Conservation (phyloP, 2,113 vertebrate species). For the Brienomyrus brachyistius region DNA sequence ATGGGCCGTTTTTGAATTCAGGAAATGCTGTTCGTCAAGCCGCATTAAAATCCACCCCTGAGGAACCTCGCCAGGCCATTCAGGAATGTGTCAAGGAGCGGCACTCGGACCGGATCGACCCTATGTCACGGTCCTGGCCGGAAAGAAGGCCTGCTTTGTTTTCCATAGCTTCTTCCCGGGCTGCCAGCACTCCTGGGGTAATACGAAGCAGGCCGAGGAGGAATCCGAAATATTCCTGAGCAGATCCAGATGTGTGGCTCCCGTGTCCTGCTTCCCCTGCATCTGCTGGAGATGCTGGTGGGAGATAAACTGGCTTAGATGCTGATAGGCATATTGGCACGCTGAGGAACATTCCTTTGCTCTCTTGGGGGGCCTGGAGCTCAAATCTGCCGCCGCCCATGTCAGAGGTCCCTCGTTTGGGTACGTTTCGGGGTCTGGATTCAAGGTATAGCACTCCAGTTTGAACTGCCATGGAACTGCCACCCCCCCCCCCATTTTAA, state of each 20-base stretch:
- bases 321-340: background rate
- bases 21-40: background rate
- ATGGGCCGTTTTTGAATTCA: background rate
- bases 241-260: conserved; percentile 52
- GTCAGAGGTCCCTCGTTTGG: background rate
- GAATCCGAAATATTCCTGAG: conserved; percentile 53
- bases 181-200: conserved; percentile 44
- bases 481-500: background rate
- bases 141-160: conserved; percentile 43
- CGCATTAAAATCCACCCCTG: background rate
- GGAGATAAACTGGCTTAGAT: background rate
- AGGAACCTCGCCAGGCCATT: background rate
- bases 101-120: background rate
- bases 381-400: background rate
- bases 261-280: background rate
- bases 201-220: conserved; percentile 45
- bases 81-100: background rate
- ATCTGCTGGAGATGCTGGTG: background rate
- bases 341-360: background rate
- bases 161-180: conserved; percentile 31
- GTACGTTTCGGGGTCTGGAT: background rate
- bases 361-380: background rate
- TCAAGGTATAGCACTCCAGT: background rate
- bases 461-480: no score
- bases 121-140: background rate